Percentiles rank a stretch among this genome's conserved stretches.
Conservation (phyloP, 2,888 invertebrate genomes). For the Acrobasis suavella region DNA sequence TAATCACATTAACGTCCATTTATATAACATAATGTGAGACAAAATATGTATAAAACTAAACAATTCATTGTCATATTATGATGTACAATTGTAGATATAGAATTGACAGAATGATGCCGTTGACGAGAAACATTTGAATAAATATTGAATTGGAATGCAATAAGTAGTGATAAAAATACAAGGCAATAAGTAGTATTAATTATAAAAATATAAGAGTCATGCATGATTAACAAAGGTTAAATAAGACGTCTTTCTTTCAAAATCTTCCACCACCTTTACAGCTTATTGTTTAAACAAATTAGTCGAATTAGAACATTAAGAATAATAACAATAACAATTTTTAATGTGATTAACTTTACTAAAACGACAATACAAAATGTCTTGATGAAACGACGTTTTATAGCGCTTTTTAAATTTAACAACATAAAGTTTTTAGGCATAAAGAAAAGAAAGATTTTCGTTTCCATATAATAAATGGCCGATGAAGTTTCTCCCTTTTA, state of each 20-base stretch:
- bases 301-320: too few relatives aligned
- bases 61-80: constrained; percentile 11
- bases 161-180: constrained; percentile 14
- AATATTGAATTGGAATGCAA: constrained; percentile 1
- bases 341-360: too few relatives aligned
- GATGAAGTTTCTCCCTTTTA: constrained; percentile 54
- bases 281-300: too few relatives aligned
- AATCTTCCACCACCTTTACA: not conserved
- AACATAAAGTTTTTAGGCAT: constrained; percentile 12
- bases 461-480: constrained; percentile 45
- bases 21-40: constrained; percentile 11
- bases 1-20: constrained; percentile 6
- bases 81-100: not conserved
- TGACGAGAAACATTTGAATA: not conserved
- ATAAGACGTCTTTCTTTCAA: not conserved
- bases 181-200: constrained; percentile 14
- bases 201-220: not conserved
- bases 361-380: too few relatives aligned
- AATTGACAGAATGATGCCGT: not conserved
- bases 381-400: too few relatives aligned
- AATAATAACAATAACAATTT: too few relatives aligned
- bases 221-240: not conserved
- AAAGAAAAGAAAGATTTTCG: constrained; percentile 28
- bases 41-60: not conserved
- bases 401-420: too few relatives aligned